These are phyloP conservation scores for Drosophila pandora DNA, from an alignment of 1,140 invertebrate genomes.

Conservation along the genomic window DNA sequence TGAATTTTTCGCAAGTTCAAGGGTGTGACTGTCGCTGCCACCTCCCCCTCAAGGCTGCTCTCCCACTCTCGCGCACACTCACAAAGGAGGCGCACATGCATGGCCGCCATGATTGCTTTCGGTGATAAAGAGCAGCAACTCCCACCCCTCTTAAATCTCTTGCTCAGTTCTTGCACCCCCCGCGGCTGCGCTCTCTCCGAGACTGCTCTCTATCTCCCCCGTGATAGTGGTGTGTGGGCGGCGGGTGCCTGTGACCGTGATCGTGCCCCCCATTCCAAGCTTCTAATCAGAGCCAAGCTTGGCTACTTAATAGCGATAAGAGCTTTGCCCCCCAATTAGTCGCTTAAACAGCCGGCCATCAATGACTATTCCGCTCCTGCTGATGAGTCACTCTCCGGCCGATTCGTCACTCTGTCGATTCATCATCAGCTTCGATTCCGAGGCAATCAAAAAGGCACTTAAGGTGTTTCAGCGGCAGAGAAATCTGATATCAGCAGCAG, in stretches of 20 bases:
- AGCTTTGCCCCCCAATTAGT: conserved; percentile 51
- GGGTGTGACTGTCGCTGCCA: conserved; percentile 74
- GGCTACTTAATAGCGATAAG: conserved; percentile 26
- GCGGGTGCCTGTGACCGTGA: conserved; percentile 10
- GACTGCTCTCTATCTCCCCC: background rate
- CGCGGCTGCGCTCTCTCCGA: conserved; percentile 22
- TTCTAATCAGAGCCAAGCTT: conserved; percentile 6
- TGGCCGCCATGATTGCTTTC: conserved; percentile 71
- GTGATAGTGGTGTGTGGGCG: background rate
- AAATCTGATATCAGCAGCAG: conserved; percentile 35
- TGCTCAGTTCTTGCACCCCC: conserved; percentile 19
- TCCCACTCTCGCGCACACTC: conserved; percentile 3
- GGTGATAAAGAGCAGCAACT: conserved; percentile 60
- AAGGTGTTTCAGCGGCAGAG: background rate
- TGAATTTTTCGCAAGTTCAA: conserved; percentile 80
- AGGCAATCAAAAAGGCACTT: background rate
- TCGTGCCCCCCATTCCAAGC: conserved; percentile 9
- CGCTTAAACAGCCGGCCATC: background rate
- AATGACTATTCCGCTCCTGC: background rate
- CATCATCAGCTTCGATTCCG: conserved; percentile 21
- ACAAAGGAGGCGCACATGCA: conserved; percentile 45
- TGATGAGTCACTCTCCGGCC: background rate
- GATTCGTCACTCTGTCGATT: conserved; percentile 57
- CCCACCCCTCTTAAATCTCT: conserved; percentile 23
- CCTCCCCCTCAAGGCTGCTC: conserved; percentile 7